phyloP scores from a whole-genome alignment of 1,140 invertebrate genomes.

The Leptinotarsa lineolata region DNA sequence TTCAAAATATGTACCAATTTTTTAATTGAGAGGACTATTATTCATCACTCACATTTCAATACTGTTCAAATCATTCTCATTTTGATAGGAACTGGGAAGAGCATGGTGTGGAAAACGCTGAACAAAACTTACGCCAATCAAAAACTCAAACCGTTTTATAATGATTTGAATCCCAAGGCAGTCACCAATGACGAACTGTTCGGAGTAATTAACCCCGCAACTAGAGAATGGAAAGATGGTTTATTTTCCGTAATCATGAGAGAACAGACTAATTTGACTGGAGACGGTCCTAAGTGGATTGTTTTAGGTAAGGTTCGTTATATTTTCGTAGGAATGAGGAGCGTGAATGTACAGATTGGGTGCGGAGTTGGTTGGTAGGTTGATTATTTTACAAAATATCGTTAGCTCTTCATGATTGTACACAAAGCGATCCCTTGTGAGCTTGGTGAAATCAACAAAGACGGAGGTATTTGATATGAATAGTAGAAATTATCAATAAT shows the following conservation, averaged over 20 bases:
- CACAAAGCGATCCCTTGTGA: no score
- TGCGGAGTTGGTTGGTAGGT: background rate
- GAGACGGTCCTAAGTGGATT: constrained; percentile 92
- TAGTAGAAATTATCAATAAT: no score
- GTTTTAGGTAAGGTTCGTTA: constrained; percentile 62
- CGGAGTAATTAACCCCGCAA: constrained; percentile 92
- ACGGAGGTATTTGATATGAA: no score
- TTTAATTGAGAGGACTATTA: no score
- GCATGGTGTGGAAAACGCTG: constrained; percentile 90
- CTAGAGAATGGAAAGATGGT: constrained; percentile 96
- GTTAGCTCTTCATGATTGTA: no score
- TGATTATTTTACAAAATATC: background rate
- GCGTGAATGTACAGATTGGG: background rate
- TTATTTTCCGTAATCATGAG: constrained; percentile 91
- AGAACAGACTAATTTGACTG: constrained; percentile 86
- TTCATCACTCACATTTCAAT: no score
- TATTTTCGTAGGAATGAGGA: background rate
- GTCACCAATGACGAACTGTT: constrained; percentile 96
- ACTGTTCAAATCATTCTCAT: background rate
- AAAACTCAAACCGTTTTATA: constrained; percentile 81
- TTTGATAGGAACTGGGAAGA: constrained; percentile 81
- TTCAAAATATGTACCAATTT: no score
- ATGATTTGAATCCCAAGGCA: constrained; percentile 93
- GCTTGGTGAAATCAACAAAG: no score
- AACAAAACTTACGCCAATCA: constrained; percentile 77